Evolutionary conservation across 2,888 invertebrate genomes (phyloP).

Genomic region (Lysandra coridon): DNA sequence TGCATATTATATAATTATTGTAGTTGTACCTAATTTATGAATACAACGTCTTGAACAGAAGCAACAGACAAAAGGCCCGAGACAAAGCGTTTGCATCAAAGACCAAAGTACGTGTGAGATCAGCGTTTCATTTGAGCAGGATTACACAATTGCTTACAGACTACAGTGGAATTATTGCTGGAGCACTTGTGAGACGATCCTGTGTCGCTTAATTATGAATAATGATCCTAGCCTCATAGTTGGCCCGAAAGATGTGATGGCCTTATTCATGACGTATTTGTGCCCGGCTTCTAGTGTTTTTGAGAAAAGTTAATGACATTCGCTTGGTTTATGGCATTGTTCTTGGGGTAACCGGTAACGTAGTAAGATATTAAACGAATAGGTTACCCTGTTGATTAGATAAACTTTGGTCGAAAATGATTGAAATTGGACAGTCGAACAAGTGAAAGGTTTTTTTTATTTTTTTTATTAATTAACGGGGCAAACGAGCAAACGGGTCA

Average conservation of each 20-base stretch:
- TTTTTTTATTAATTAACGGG: neutral
- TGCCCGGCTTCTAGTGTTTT: too few species aligned
- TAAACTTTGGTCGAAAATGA: too few species aligned
- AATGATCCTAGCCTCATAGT: neutral
- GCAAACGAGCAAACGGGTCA: too few species aligned
- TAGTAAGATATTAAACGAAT: too few species aligned
- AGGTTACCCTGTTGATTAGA: too few species aligned
- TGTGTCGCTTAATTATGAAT: neutral
- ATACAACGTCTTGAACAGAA: conserved; percentile 13
- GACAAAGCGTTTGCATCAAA: conserved; percentile 21
- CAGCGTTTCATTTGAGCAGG: neutral
- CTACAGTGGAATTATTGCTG: conserved; percentile 2
- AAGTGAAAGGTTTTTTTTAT: neutral
- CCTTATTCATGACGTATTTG: neutral
- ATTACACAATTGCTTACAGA: conserved; percentile 8
- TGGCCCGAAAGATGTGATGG: neutral
- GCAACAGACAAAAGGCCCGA: conserved; percentile 17
- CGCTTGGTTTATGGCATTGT: too few species aligned
- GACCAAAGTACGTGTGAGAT: conserved; percentile 22
- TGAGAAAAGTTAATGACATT: too few species aligned
- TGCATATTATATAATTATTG: neutral
- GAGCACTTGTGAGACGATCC: conserved; percentile 1
- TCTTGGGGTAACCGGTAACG: too few species aligned
- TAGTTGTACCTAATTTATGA: conserved; percentile 5
- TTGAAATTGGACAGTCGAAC: too few species aligned